Conservation (phyloP, 2,113 vertebrate species). For the Cinclus cinclus region DNA sequence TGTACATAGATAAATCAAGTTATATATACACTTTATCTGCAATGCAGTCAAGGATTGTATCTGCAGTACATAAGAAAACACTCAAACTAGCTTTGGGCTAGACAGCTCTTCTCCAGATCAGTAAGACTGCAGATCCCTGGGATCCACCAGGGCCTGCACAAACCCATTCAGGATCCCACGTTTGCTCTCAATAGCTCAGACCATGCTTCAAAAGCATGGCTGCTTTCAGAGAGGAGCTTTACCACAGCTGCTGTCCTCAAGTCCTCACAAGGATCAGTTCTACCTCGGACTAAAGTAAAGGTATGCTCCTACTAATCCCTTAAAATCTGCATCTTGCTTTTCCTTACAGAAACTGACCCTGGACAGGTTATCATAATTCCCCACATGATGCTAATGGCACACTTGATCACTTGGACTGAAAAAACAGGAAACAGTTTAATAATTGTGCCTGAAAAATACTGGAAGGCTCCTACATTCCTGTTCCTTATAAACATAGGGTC, state of each 20-base stretch:
- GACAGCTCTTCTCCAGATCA: not conserved
- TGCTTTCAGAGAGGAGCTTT: not conserved
- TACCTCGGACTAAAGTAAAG: not conserved
- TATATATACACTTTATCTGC: constrained; percentile 12
- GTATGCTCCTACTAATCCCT: not conserved
- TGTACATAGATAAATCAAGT: not conserved
- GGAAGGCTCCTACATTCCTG: not conserved
- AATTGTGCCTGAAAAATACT: not conserved
- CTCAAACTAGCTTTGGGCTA: not conserved
- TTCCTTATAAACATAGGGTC: not conserved
- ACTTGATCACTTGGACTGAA: not conserved
- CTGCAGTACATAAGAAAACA: not conserved
- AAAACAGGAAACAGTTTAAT: not conserved
- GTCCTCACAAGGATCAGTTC: not conserved
- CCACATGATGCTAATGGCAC: not conserved
- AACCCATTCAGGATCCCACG: not conserved
- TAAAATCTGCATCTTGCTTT: not conserved
- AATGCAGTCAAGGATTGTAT: constrained; percentile 6
- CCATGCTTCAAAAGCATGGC: no score
- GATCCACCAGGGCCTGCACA: not conserved
- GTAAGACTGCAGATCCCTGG: not conserved
- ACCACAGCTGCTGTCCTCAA: not conserved
- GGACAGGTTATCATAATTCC: rapidly evolving
- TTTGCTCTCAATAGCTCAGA: not conserved
- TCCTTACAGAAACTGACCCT: not conserved